Conservation (phyloP, 2,113 vertebrate species). For the Corythornis madagascariensis region DNA sequence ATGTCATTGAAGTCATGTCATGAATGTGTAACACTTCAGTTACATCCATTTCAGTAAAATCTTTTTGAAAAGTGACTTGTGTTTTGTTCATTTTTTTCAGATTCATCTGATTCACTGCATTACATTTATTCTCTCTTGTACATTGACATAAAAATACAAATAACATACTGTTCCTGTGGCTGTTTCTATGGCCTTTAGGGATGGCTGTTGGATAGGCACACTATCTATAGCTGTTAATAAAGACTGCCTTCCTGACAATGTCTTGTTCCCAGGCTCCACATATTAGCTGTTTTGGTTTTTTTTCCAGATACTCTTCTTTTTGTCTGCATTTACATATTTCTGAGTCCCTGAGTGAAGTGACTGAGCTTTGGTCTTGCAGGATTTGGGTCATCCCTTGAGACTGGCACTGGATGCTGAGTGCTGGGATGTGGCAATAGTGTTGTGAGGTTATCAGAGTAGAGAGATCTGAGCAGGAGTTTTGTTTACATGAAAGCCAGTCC, state of each 20-base stretch:
- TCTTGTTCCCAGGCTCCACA: not conserved
- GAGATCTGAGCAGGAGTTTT: not conserved
- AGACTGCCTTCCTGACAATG: not conserved
- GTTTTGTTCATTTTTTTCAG: not conserved
- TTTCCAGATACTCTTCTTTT: not conserved
- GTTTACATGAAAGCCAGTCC: not conserved
- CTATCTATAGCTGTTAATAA: not conserved
- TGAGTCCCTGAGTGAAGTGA: not conserved
- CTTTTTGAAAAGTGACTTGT: not conserved
- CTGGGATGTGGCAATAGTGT: rapidly evolving
- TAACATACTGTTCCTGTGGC: not conserved
- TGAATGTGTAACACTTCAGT: not conserved
- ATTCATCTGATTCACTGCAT: not conserved
- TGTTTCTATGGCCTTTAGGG: not conserved
- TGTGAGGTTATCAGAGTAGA: not conserved
- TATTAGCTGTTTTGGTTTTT: not conserved
- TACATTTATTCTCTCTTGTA: not conserved
- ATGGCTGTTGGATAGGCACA: not conserved
- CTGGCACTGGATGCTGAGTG: not conserved
- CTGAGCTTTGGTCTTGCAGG: not conserved
- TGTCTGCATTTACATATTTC: not conserved
- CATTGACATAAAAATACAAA: not conserved
- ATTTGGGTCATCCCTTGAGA: not conserved
- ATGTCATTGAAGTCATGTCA: not conserved
- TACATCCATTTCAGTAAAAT: constrained; percentile 48